Base-by-base conservation (phyloP, 2,888 invertebrate species). In the Coelopa pilipes region DNA sequence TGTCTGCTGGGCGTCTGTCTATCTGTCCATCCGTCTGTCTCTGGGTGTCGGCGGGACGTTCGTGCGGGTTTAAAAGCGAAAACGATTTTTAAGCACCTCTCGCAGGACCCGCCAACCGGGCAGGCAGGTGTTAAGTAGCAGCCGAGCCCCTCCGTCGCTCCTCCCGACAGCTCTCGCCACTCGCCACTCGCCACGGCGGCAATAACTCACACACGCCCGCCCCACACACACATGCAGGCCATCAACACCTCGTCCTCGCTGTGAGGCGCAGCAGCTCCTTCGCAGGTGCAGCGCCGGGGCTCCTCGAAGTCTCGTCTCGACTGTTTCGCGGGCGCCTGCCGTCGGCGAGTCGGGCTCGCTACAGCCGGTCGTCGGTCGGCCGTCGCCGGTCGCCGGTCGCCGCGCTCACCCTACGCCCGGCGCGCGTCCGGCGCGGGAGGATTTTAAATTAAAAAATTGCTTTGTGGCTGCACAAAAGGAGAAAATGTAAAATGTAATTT, bases 51-150 rank as follows among this genome's bases (percentile, higher is more conserved):
- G 34, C 34, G 7, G 34, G 4, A 7, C 7, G 34, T 65, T 65
- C 65, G 55, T 65, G 71, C 65, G 55, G 53, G 57, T 19, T 49
- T 72, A 59, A 73, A 73, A 53, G 19, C 63, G 55, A 55, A 72
- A 53, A 21, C 55, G 19, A 55, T 53, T 71, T 65, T 65, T 63
- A 34, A 53, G 63, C 7, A n/a, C 19, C 60, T 17, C n/a, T n/a
- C 12, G 49, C 60, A 19, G 13, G 63, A 21, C 46, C n/a, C n/a
- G 45, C 21, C 62, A 53, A 24, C 50, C 15, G 21, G 17, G 4
- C 10, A 53, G 34, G 19, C 55, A 78, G 76, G 77, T 78, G 77
- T 76, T 78, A 77, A 78, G 76, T 77, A 76, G 78, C 74, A 77
- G 77, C 74, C 74, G 76, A 77, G 74, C 69, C 65, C 34, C 34